These are phyloP conservation scores for Ptychobarbus kaznakovi DNA, from an alignment of 2,797 vertebrate genomes.

Conservation along the genomic window DNA sequence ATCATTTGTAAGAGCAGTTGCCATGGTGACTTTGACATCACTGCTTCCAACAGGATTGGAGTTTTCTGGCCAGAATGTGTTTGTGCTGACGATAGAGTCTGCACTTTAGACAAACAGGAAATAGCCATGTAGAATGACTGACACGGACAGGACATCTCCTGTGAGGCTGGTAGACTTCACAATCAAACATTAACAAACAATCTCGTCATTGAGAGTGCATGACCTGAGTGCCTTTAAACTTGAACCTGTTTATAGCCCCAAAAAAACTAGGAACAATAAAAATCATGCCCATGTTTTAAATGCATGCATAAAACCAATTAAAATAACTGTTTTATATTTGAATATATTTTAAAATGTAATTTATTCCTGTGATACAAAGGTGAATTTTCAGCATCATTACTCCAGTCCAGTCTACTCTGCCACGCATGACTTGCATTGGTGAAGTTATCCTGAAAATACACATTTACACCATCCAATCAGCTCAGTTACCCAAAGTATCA, in stretches of 20 bases:
- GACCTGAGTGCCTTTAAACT: neutral
- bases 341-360: neutral
- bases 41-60: slow-evolving; percentile 58
- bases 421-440: neutral
- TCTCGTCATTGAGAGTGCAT: neutral
- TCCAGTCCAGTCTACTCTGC: neutral
- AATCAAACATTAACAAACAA: slow-evolving; percentile 15
- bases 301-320: neutral
- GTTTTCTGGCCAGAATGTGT: slow-evolving; percentile 66
- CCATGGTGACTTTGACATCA: slow-evolving; percentile 79
- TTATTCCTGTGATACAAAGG: neutral
- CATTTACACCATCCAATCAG: neutral
- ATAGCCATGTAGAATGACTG: slow-evolving; percentile 12
- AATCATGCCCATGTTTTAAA: neutral
- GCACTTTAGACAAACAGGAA: slow-evolving; percentile 33
- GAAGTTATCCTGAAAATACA: neutral
- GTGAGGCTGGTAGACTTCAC: neutral
- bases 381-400: neutral
- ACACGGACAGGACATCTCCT: neutral
- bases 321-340: neutral
- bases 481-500: neutral
- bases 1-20: slow-evolving; percentile 71
- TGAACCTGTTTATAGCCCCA: neutral
- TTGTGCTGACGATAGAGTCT: slow-evolving; percentile 60
- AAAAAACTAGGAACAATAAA: neutral